Conservation (phyloP, 2,888 invertebrate genomes). For the Callyntrura guangdongensis region DNA sequence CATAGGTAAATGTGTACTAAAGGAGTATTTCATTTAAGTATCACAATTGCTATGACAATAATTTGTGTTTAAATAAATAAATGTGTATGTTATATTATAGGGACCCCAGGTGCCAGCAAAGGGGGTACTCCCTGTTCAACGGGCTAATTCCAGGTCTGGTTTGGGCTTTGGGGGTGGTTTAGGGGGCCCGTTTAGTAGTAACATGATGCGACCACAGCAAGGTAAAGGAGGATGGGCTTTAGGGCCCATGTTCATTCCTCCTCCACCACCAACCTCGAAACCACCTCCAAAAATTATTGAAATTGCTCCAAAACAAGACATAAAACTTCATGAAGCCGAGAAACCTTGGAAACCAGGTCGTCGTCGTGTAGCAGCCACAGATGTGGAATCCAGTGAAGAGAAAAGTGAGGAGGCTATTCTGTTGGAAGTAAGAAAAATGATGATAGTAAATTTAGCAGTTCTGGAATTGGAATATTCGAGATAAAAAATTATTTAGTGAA, state of each 20-base stretch:
- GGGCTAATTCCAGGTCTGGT: slow-evolving; percentile 58
- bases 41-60: too few relatives aligned
- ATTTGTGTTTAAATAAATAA: not conserved
- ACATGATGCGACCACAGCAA: slow-evolving; percentile 70
- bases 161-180: slow-evolving; percentile 65
- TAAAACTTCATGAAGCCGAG: slow-evolving; percentile 93
- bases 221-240: slow-evolving; percentile 80
- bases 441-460: too few relatives aligned
- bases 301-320: slow-evolving; percentile 88
- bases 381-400: slow-evolving; percentile 86
- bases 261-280: slow-evolving; percentile 78
- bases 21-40: too few relatives aligned
- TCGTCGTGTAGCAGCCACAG: slow-evolving; percentile 80
- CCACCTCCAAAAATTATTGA: slow-evolving; percentile 85
- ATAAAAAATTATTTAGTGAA: too few relatives aligned
- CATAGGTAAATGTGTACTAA: too few relatives aligned
- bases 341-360: slow-evolving; percentile 95
- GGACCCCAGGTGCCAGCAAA: slow-evolving; percentile 61
- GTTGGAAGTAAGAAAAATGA: slow-evolving; percentile 65
- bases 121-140: slow-evolving; percentile 65
- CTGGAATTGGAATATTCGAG: too few relatives aligned
- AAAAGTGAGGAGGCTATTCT: slow-evolving; percentile 87
- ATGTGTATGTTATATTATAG: slow-evolving; percentile 40
- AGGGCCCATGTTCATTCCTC: slow-evolving; percentile 82
- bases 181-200: slow-evolving; percentile 68